Evolutionary conservation across 2,797 vertebrate species (phyloP).

Genomic region (Coendou prehensilis): DNA sequence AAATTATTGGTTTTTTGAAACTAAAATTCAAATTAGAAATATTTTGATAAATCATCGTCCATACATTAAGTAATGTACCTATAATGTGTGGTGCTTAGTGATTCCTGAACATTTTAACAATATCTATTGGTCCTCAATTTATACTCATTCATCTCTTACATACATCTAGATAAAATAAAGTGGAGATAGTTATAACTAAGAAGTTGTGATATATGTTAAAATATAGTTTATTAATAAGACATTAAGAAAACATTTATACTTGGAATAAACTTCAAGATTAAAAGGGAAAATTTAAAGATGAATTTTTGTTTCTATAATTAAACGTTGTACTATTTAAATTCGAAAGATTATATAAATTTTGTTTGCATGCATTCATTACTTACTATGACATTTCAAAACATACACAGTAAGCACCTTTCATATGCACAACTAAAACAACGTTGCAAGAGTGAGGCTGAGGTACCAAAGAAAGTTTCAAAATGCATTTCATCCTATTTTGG

Average conservation of each 20-base stretch:
- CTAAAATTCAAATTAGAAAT: slow-evolving; percentile 8
- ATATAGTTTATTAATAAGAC: background rate
- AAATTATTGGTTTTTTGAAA: slow-evolving; percentile 13
- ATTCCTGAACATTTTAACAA: background rate
- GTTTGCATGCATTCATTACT: background rate
- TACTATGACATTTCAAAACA: background rate
- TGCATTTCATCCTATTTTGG: slow-evolving; percentile 37
- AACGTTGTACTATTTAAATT: background rate
- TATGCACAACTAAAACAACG: background rate
- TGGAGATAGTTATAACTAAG: background rate
- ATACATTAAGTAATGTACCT: background rate
- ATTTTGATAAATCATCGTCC: background rate
- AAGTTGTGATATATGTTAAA: background rate
- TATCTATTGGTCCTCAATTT: slow-evolving; percentile 5
- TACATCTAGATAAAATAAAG: background rate
- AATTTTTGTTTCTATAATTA: background rate
- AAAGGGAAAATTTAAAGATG: background rate
- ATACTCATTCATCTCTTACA: background rate
- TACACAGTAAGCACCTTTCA: background rate
- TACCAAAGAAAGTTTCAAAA: background rate
- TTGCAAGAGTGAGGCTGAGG: background rate
- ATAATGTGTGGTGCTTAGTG: background rate
- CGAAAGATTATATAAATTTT: slow-evolving; percentile 12
- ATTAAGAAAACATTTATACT: background rate
- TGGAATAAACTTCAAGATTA: background rate